Conservation (phyloP, 2,888 invertebrate species). For the Eristalis pertinax region DNA sequence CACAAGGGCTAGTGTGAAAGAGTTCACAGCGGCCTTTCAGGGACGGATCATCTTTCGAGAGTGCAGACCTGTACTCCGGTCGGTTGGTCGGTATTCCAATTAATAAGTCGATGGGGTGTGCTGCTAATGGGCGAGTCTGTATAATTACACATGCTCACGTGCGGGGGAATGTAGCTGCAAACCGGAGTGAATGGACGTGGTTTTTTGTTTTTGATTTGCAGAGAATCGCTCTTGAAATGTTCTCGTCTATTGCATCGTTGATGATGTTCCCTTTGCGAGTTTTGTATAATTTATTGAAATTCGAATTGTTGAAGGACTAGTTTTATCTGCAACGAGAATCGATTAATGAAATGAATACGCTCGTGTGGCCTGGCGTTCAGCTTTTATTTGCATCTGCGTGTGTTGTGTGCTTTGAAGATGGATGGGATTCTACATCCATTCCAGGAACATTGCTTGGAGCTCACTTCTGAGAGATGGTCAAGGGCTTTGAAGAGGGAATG, state of each 20-base stretch:
- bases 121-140: not conserved
- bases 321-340: no score
- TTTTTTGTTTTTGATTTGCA: not conserved
- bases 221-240: not conserved
- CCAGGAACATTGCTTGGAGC: no score
- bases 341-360: no score
- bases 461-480: no score
- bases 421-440: no score
- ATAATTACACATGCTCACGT: not conserved
- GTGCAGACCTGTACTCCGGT: not conserved
- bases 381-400: no score
- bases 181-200: slow-evolving; percentile 13
- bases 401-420: no score
- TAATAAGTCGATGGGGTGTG: not conserved
- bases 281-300: slow-evolving; percentile 45
- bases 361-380: no score
- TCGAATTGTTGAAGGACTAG: slow-evolving; percentile 12
- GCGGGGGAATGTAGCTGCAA: slow-evolving; percentile 2
- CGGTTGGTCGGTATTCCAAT: not conserved
- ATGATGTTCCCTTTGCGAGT: not conserved
- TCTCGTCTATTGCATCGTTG: slow-evolving; percentile 8
- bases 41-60: not conserved
- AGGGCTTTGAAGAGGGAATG: no score
- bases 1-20: not conserved
- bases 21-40: not conserved